Conservation (phyloP, 2,113 vertebrate species). For the Micronycteris hirsuta region DNA sequence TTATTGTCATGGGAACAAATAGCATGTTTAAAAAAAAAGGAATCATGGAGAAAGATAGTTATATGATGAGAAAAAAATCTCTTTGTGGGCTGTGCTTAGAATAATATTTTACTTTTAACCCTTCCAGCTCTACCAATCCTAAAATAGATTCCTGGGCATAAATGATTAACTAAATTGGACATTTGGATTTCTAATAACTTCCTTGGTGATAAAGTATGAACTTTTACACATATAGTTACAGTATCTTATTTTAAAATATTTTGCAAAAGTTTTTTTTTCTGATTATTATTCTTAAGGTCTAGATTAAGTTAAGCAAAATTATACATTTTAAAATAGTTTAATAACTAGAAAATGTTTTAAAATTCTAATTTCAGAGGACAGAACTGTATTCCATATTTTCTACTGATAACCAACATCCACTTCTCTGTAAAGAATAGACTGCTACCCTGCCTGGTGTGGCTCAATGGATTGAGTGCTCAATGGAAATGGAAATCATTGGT, state of each 20-base stretch:
- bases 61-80: neutral
- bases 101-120: constrained; percentile 16
- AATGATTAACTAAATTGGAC: neutral
- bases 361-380: neutral
- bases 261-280: constrained; percentile 15
- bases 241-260: neutral
- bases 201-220: neutral
- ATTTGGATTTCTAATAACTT: constrained; percentile 5
- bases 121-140: neutral
- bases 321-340: neutral
- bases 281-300: neutral
- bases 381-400: neutral
- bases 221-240: neutral
- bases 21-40: neutral
- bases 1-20: neutral
- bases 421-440: neutral
- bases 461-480: too few species aligned
- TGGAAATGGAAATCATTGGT: too few species aligned
- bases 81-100: neutral
- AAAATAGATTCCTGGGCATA: neutral
- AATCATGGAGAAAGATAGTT: neutral
- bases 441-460: neutral
- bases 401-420: neutral
- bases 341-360: neutral
- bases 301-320: neutral